These are phyloP conservation scores for Drosophila subsilvestris DNA, from an alignment of 2,888 invertebrate genomes.

Conservation along the genomic window DNA sequence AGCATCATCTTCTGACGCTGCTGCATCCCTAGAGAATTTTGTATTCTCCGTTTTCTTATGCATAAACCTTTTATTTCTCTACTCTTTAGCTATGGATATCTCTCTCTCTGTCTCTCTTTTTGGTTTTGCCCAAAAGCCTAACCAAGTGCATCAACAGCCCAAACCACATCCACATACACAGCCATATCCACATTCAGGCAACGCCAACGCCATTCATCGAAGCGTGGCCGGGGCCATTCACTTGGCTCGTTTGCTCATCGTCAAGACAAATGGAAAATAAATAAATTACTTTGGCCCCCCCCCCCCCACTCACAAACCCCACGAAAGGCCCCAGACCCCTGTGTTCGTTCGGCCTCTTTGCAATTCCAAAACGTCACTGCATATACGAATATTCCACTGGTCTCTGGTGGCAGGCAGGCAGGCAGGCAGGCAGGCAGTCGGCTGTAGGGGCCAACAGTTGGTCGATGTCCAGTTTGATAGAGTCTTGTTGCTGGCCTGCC, in stretches of 20 bases:
- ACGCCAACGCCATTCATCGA: conserved; percentile 69
- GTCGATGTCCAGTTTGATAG: conserved; percentile 42
- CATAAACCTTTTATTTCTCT: neutral
- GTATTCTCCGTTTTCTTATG: neutral
- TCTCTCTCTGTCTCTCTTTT: neutral
- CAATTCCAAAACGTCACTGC: conserved; percentile 74
- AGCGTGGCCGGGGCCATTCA: conserved; percentile 74
- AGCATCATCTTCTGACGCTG: neutral
- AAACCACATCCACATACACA: neutral
- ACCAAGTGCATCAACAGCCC: conserved; percentile 27
- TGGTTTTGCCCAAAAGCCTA: conserved; percentile 2
- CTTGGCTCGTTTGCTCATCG: conserved; percentile 79
- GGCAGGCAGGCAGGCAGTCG: conserved; percentile 4
- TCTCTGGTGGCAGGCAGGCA: conserved; percentile 6
- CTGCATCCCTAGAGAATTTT: neutral
- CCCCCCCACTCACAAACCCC: conserved; percentile 25
- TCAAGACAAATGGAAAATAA: conserved; percentile 81
- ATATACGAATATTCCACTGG: conserved; percentile 34
- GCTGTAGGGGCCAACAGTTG: conserved; percentile 28
- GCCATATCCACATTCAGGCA: conserved; percentile 14
- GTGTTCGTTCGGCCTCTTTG: conserved; percentile 70
- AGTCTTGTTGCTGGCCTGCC: neutral
- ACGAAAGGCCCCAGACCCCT: neutral
- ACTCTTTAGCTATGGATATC: neutral
- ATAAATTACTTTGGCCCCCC: conserved; percentile 71